Base-by-base conservation (phyloP, 1,140 invertebrate species). In the Saccostrea echinata region DNA sequence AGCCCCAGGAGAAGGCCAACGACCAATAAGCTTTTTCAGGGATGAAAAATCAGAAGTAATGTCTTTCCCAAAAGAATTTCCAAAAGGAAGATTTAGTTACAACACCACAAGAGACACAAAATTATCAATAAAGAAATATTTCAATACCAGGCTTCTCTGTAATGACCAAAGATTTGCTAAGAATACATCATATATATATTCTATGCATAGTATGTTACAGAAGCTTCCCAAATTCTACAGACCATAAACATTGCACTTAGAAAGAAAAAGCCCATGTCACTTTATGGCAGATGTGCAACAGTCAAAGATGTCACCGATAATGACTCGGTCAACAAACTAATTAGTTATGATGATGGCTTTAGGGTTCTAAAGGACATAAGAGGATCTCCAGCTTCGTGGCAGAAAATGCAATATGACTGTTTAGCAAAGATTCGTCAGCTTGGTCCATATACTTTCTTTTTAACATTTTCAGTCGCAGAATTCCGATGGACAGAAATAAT, bases 391-490 rank as follows among this genome's bases (percentile, higher is more conserved):
- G 43, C 88, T 16, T 88, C 83, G 13, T 90, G 76, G 84, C 53
- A 90, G 57, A 86, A 84, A 68, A 18, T 84, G 24, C 68, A 83
- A 43, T 85, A 84, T 53, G 89, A 90, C 52, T 9, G 71, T 24
- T 88, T 88, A 53, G 86, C 86, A 18, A 84, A 87, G 76, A 55
- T 90, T 53, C 27, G 71, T 9, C 53, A 76, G 30, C 51, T 88
- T n/a, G 87, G 88, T 18, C 82, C 84, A 33, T 84, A 71, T 13
- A 90, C 89, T 16, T 88, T 80, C 57, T 90, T 90, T 57, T 24
- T 84, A 24, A 86, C 89, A 86, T 90, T 90, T 53, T 90, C 89
- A 16, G 80, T 84, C 6, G 89, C 89, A 35, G 89, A 90, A 33
- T 68, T 84, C 1, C 12, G 30, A 43, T 89, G 88, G 88, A 84